Base-by-base conservation (phyloP, 2,888 invertebrate genomes). In the Drosophila maculinotata region DNA sequence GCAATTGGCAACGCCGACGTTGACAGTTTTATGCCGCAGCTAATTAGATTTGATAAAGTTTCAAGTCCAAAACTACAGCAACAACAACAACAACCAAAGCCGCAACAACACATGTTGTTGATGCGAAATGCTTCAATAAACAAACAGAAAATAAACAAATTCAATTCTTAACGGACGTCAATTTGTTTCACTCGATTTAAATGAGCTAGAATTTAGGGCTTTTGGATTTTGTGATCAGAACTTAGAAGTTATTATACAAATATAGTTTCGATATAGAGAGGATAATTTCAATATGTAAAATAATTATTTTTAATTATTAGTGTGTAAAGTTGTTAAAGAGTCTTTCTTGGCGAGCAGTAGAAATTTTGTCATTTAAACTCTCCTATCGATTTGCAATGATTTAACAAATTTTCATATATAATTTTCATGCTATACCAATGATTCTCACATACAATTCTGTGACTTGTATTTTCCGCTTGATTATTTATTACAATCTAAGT, bases 1-100 rank as follows among this genome's bases (percentile, higher is more conserved):
- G 38, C 72, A 69, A 68, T 67, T 63, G 73, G 73, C 62, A 63
- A 49, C 57, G 56, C 38, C 12, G 45, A 49, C 49, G 76, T 62
- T 74, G 74, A 75, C 75, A 76, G 63, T 75, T 76, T 71, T 58
- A 71, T 75, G 75, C 72, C 68, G 64, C 64, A 68, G 31, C 76
- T 76, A 75, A 75, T 75, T 68, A 75, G 60, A 75, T 75, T 76
- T 75, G 63, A 75, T 76, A 71, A 58, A 69, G 53, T 56, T 60
- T 54, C 25, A 38, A 56, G 49, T 48, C 26, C 45, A 51, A 25
- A n/a, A 28, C 14, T 20, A 20, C 20, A 20, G 17, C 20, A 51
- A 12, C 20, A 30, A 51, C 33, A 45, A 20, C 45, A 56, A 26
- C 17, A 41, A 8, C 23, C 14, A 12, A n/a, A 41, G 42, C 20